Percentiles rank a stretch among this genome's conserved stretches.
Conservation (phyloP, 1,140 invertebrate genomes). For the Sminthurinus signatus region DNA sequence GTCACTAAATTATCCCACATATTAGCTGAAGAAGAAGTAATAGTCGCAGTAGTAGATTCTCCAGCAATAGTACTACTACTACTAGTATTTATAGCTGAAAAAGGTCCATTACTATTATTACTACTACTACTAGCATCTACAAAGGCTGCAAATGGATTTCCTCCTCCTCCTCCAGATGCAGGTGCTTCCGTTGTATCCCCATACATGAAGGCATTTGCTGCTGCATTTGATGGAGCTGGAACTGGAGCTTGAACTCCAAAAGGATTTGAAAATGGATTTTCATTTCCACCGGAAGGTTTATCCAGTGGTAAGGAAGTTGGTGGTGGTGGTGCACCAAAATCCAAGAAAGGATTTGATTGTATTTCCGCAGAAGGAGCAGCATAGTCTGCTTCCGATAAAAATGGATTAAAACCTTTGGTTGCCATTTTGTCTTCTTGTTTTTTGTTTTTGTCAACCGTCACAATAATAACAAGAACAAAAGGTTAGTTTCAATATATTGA, state of each 20-base stretch:
- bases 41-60: neutral
- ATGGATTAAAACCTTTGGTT: slow-evolving; percentile 56
- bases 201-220: neutral
- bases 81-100: neutral
- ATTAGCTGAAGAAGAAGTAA: neutral
- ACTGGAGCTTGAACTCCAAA: slow-evolving; percentile 1
- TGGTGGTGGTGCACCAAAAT: slow-evolving; percentile 40
- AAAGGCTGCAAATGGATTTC: slow-evolving; percentile 42
- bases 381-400: slow-evolving; percentile 52
- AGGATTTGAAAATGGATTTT: slow-evolving; percentile 12
- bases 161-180: neutral
- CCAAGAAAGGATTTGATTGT: slow-evolving; percentile 34
- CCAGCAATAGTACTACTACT: too few species aligned
- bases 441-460: neutral
- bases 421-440: slow-evolving; percentile 12
- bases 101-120: slow-evolving; percentile 19
- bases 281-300: slow-evolving; percentile 26
- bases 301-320: too few species aligned
- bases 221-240: neutral
- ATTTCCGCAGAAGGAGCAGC: slow-evolving; percentile 10
- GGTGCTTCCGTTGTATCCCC: neutral
- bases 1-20: neutral
- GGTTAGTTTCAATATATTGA: too few species aligned
- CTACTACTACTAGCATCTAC: slow-evolving; percentile 8
- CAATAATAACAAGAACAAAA: too few species aligned